These are phyloP conservation scores for Rhinopithecus roxellana DNA, from an alignment of 2,113 vertebrate genomes.

Conservation along the genomic window DNA sequence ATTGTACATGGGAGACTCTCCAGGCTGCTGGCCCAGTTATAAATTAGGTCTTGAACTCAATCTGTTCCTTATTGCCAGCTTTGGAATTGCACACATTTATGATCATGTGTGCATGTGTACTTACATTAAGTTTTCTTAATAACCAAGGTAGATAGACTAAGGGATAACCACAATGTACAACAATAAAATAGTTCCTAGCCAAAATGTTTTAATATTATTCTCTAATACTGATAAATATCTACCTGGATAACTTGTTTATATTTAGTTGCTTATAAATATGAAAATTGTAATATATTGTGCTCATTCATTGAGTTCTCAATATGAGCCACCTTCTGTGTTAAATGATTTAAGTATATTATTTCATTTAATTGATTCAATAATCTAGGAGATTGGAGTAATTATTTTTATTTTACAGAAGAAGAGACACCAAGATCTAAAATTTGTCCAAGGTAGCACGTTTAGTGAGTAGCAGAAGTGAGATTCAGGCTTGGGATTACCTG, in stretches of 20 bases:
- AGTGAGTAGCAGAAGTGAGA: background rate
- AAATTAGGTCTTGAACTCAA: background rate
- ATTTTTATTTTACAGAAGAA: background rate
- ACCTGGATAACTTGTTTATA: background rate
- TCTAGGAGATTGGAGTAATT: background rate
- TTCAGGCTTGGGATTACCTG: background rate
- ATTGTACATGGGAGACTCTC: background rate
- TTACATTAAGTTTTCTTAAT: background rate
- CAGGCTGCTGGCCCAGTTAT: background rate
- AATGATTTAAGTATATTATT: background rate
- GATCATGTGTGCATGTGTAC: background rate
- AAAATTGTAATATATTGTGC: background rate
- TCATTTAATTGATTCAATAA: background rate
- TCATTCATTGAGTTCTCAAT: background rate
- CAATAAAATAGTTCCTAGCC: background rate
- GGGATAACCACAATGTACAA: background rate
- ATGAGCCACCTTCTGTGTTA: background rate
- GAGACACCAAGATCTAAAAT: background rate
- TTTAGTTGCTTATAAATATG: background rate
- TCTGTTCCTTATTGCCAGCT: background rate
- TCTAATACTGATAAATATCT: background rate
- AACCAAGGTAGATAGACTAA: background rate
- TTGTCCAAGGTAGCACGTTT: background rate
- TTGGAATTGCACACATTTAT: background rate
- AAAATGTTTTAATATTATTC: background rate